These are phyloP conservation scores for Mastigias papua DNA, from an alignment of 30 jellyfish, hydroid and myxozoan genomes.

Conservation along the genomic window DNA sequence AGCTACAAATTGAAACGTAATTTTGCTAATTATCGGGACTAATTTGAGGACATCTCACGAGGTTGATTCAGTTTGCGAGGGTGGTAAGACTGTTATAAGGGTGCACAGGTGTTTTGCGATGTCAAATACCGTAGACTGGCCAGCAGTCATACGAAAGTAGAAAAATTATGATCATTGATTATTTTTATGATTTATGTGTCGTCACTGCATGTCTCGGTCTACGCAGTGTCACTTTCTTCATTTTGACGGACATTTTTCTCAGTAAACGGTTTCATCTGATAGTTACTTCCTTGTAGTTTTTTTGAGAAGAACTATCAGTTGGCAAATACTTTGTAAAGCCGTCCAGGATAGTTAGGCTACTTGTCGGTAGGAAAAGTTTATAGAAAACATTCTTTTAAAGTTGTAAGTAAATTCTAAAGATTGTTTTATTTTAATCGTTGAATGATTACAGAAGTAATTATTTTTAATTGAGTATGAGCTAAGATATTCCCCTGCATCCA, in stretches of 20 bases:
- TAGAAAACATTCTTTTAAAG: background rate
- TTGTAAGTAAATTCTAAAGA: constrained; percentile 8
- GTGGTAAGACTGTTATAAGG: no score
- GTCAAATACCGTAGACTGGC: no score
- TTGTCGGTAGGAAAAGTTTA: background rate
- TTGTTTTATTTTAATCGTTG: background rate
- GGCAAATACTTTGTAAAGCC: background rate
- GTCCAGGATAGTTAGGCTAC: background rate
- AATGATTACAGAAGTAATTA: background rate
- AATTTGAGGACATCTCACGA: no score
- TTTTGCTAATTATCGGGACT: background rate
- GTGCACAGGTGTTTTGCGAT: no score
- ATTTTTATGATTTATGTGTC: no score
- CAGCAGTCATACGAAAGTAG: background rate
- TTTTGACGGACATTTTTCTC: no score
- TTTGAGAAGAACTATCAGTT: no score
- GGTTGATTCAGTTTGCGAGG: no score
- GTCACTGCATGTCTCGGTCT: no score
- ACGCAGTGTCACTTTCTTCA: no score
- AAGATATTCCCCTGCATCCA: background rate
- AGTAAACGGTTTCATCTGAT: no score
- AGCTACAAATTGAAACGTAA: background rate
- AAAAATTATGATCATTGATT: background rate
- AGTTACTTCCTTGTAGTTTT: no score
- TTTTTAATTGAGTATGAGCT: background rate